These are phyloP conservation scores for Nannobrachium achirus DNA, from an alignment of 2,113 vertebrate genomes.

Conservation along the genomic window DNA sequence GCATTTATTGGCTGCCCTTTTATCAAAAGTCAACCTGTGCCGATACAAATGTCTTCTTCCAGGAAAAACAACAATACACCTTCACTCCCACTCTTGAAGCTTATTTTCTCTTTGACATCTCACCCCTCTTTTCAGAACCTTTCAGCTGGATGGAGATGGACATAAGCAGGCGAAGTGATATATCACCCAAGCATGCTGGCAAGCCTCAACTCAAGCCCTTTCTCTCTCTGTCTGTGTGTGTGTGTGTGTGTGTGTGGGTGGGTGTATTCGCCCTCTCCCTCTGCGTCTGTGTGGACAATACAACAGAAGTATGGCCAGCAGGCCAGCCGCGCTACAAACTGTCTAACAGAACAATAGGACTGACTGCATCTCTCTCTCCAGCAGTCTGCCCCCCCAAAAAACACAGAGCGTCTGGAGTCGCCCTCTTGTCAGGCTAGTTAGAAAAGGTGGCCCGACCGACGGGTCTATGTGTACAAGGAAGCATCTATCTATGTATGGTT, in stretches of 20 bases:
- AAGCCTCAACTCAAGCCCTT: slow-evolving; percentile 48
- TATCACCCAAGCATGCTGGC: slow-evolving; percentile 34
- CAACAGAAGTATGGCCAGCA: slow-evolving; percentile 50
- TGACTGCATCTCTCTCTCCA: slow-evolving; percentile 32
- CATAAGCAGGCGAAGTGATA: slow-evolving; percentile 43
- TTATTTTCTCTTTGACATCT: slow-evolving; percentile 7
- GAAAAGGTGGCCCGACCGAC: slow-evolving; percentile 7
- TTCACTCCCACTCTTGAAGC: no score
- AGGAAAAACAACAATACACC: no score
- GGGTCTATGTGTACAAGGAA: not conserved
- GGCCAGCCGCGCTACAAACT: slow-evolving; percentile 43
- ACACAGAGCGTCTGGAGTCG: slow-evolving; percentile 16
- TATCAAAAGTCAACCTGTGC: no score
- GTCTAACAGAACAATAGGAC: slow-evolving; percentile 52
- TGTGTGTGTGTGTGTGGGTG: slow-evolving; percentile 22
- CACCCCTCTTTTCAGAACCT: slow-evolving; percentile 24
- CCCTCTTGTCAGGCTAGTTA: slow-evolving; percentile 31
- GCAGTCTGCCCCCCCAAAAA: slow-evolving; percentile 28
- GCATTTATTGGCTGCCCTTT: no score
- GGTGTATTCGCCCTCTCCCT: slow-evolving; percentile 1
- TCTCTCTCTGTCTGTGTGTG: slow-evolving; percentile 18
- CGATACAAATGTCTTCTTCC: no score
- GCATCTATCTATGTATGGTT: not conserved
- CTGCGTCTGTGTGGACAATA: slow-evolving; percentile 49
- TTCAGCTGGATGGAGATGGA: slow-evolving; percentile 23